Base-by-base conservation (phyloP, 2,113 vertebrate species). In the Cebidichthys violaceus region DNA sequence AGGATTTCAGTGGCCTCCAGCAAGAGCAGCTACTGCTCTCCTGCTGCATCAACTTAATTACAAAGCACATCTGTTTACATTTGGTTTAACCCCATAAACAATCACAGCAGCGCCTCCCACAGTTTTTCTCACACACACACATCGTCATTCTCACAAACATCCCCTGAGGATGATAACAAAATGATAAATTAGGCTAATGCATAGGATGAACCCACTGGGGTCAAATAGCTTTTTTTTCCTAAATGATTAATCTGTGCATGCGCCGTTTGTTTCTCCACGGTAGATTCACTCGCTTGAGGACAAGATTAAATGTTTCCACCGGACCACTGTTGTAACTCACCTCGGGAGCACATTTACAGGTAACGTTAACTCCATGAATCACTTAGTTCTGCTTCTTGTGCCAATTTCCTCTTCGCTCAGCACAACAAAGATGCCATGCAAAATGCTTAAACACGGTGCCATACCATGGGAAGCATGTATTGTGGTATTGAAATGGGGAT, bases 261-360 rank as follows among this genome's bases (percentile, higher is more conserved):
- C 64, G 65, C 88, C 87, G 82, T 90, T 41, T 92, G 69, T 89
- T 85, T 88, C 52, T 84, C 67, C 55, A 66, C 18, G 8, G 24
- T 82, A 94, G 93, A 92, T 94, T 91, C 95, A 97, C 86, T 95
- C 94, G 18, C 94, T 99, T 57, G 97, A 99, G 95, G 98, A 99
- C 92, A 95, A 80, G 74, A 92, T 99, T 82, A 97, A 95, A 92
- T 95, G 90, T 59, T 95, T 96, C 27, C 95, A 97, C 83, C 97
- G 96, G 91, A 96, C 90, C 55, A 84, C 94, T 14, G 96, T 96
- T 2, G 93, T 96, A 80, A 94, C 96, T 85, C 93, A 96, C 74
- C 94, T 96, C 33, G 95, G 95, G 77, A 94, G 95, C 85, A 90
- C 96, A 0, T 95, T 92, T 75, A 96, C 95, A 97, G 97, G 98